Evolutionary conservation across 2,888 invertebrate genomes (phyloP).

Genomic region (Eledone cirrhosa): DNA sequence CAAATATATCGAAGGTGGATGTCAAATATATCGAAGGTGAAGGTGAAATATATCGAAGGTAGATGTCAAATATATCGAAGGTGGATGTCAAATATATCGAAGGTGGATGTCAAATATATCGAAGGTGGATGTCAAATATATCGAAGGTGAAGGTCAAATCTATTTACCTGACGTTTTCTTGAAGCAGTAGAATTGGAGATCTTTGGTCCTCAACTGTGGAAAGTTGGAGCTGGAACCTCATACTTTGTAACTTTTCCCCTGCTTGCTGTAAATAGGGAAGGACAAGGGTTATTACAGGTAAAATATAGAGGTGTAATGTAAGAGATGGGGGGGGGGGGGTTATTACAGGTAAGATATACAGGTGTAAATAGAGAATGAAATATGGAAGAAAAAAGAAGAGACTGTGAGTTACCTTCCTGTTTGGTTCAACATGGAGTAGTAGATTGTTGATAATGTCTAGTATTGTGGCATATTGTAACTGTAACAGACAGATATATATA

Average conservation of each 20-base stretch:
- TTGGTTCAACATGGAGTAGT: slow-evolving; percentile 93
- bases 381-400: not conserved
- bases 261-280: slow-evolving; percentile 72
- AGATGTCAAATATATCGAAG: no score
- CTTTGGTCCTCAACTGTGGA: slow-evolving; percentile 91
- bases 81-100: not conserved
- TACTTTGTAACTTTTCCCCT: slow-evolving; percentile 85
- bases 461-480: slow-evolving; percentile 89
- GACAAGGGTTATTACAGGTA: no score
- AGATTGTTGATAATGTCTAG: slow-evolving; percentile 98
- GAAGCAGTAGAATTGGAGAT: slow-evolving; percentile 88
- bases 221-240: slow-evolving; percentile 93
- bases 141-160: no score
- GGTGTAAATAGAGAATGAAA: not conserved
- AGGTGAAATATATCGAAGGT: no score
- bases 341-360: no score
- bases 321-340: no score
- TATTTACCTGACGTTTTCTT: slow-evolving; percentile 75
- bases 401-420: slow-evolving; percentile 74
- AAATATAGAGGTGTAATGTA: no score
- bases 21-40: no score
- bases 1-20: no score
- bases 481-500: slow-evolving; percentile 29
- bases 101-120: no score
- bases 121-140: no score